Conservation (phyloP, 2,113 vertebrate species). For the Scophthalmus maximus region DNA sequence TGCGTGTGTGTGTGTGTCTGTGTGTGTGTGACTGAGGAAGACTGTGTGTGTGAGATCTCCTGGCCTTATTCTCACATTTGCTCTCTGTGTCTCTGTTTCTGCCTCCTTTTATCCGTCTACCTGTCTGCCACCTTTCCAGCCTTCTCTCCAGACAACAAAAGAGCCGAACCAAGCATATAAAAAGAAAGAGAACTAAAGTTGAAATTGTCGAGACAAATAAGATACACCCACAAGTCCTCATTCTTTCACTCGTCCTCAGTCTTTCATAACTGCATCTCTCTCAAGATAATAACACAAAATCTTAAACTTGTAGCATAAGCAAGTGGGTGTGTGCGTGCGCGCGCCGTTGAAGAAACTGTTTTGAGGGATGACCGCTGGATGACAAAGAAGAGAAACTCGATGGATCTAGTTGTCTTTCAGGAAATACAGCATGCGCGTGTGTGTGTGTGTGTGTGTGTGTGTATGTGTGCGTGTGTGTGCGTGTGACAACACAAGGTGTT, state of each 20-base stretch:
- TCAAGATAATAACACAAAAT: background rate
- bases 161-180: background rate
- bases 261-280: background rate
- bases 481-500: conserved; percentile 30
- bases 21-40: conserved; percentile 1
- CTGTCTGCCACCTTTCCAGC: conserved; percentile 46
- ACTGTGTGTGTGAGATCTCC: conserved; percentile 30
- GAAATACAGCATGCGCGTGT: conserved; percentile 21
- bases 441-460: background rate
- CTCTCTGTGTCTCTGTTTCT: conserved; percentile 52
- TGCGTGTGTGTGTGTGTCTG: conserved; percentile 4
- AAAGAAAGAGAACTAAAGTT: conserved; percentile 13
- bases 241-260: conserved; percentile 47
- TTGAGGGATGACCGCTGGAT: conserved; percentile 37
- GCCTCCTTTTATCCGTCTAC: conserved; percentile 59
- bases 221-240: conserved; percentile 39
- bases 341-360: background rate
- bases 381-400: conserved; percentile 41
- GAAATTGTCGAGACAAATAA: conserved; percentile 32
- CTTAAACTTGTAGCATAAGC: background rate
- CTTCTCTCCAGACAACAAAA: background rate
- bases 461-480: conserved; percentile 3
- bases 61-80: conserved; percentile 58
- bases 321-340: conserved; percentile 6
- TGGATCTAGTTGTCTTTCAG: conserved; percentile 51